Base-by-base conservation (phyloP, 2,888 invertebrate species). In the Camptogramma bilineatum region DNA sequence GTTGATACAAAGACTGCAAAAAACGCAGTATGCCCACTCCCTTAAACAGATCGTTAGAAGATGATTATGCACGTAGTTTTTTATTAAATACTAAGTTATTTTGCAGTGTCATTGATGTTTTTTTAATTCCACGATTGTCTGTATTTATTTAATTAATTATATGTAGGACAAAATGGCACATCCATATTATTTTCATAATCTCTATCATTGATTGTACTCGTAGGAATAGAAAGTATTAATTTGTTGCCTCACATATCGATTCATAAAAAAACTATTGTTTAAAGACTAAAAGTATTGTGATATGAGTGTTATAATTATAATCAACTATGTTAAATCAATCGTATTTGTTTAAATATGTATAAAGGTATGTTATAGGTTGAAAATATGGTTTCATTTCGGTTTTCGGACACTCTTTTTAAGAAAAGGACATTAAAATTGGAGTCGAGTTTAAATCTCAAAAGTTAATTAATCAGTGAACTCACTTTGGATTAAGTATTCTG, bases 221-320 rank as follows among this genome's bases (percentile, higher is more conserved):
- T 44, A 39, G 10, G 42, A 17, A 48, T 64, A 42, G 21, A 60
- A 56, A 61, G 60, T 65, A 65, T 61, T 65, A 65, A 28, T 65
- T 39, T 47, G 53, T 64, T 62, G 68, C 64, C 55, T 66, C 61
- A 46, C 64, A 68, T 68, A 67, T 69, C 64, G 53, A 63, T 68
- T 57, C 46, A 59, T 31, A 56, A 52, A 28, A 60, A 62, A 42
- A 28, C 9, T 61, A 48, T 62, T 74, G 66, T 79, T 80, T 80
- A 66, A 89, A 89, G 89, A 90, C 88, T 90, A 85, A 83, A 87
- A 90, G 84, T 91, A 91, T 90, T 91, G 91, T 91, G 91, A 91
- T 91, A 91, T 88, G 82, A 85, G 72, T 84, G 83, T 86, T 73
- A 50, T 47, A 62, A 57, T 5, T 64, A 55, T 67, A 63, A 65